A percentile compares a stretch with the other conserved stretches of the same genome.
Evolutionary conservation across 2,888 invertebrate species (phyloP).

Genomic region (Ceriagrion tenellum): DNA sequence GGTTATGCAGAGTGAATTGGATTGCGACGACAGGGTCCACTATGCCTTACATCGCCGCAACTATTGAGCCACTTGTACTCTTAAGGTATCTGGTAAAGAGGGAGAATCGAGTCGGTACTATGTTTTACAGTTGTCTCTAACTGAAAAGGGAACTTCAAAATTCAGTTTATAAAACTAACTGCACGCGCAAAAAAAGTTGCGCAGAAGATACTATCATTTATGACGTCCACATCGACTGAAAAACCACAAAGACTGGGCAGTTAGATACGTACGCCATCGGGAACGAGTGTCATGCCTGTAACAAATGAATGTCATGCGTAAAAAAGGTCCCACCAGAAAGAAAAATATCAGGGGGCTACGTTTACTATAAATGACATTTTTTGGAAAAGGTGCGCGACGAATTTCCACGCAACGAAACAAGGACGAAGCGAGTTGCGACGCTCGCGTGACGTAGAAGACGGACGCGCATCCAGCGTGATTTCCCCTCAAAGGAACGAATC

Average conservation of each 20-base stretch:
- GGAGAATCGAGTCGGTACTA: no score
- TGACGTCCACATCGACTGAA: no score
- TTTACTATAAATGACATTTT: neutral
- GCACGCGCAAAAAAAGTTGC: neutral
- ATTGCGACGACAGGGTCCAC: no score
- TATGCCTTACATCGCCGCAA: no score
- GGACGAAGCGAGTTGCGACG: neutral
- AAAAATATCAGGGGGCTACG: neutral
- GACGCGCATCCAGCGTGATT: neutral
- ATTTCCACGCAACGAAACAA: neutral
- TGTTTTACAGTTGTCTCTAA: no score
- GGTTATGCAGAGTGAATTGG: no score
- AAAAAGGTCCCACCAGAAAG: neutral
- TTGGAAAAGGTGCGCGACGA: neutral
- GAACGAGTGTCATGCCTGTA: no score
- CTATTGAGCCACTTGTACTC: no score
- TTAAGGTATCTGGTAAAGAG: no score
- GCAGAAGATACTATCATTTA: no score
- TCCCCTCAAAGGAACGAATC: neutral
- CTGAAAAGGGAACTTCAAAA: neutral
- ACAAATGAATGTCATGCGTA: neutral
- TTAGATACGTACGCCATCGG: no score
- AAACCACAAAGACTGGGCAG: no score
- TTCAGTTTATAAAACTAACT: neutral
- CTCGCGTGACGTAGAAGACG: neutral